Percentiles rank a stretch among this genome's conserved stretches.
These are phyloP conservation scores for Aviceda subcristata DNA, from an alignment of 2,113 vertebrate genomes.

Conservation along the genomic window DNA sequence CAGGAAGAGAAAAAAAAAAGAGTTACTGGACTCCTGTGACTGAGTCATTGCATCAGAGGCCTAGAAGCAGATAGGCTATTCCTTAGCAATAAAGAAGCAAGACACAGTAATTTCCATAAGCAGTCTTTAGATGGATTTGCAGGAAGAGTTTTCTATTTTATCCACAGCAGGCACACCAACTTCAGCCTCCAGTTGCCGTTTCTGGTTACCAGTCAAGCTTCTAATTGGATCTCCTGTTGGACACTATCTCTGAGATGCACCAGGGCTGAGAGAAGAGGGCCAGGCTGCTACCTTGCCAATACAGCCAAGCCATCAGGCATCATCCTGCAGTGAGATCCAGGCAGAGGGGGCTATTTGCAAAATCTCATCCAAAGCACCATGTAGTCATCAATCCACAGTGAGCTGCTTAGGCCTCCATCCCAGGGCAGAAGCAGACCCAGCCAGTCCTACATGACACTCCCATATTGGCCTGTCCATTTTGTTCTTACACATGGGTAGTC, in stretches of 20 bases:
- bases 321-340: not conserved
- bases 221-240: slow-evolving; percentile 7
- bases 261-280: not conserved
- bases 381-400: not conserved
- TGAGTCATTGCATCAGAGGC: not conserved
- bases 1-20: not conserved
- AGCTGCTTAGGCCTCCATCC: not conserved
- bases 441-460: not conserved
- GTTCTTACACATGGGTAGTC: not conserved
- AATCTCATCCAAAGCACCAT: not conserved
- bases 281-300: not conserved
- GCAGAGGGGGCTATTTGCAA: not conserved
- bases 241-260: slow-evolving; percentile 2
- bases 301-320: not conserved
- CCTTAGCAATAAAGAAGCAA: slow-evolving; percentile 2
- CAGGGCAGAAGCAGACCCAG: not conserved
- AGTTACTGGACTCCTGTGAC: not conserved
- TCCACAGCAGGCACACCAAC: not conserved
- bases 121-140: not conserved
- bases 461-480: not conserved
- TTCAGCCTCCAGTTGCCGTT: not conserved
- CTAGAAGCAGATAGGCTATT: not conserved
- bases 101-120: not conserved
- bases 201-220: slow-evolving; percentile 30
- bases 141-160: slow-evolving; percentile 15